phyloP scores from a whole-genome alignment of 2,888 invertebrate genomes.

The Abrostola triplasia region DNA sequence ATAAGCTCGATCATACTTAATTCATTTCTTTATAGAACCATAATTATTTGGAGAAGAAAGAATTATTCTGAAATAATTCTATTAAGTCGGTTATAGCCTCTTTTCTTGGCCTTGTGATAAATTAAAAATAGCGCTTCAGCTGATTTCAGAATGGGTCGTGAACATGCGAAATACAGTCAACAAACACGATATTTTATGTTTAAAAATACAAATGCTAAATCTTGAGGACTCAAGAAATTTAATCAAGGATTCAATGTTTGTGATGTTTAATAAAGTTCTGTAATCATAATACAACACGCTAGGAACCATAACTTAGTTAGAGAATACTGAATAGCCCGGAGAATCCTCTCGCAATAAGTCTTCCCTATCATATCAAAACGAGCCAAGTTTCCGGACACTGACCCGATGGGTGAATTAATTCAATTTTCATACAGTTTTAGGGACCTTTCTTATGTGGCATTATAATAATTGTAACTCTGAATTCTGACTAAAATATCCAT shows the following conservation, averaged over 20 bases:
- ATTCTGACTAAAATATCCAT: too few species aligned
- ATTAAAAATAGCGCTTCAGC: too few species aligned
- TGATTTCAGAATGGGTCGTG: too few species aligned
- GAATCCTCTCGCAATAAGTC: conserved; percentile 15
- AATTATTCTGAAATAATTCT: too few species aligned
- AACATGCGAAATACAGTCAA: too few species aligned
- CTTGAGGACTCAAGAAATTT: not conserved
- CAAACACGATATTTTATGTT: too few species aligned
- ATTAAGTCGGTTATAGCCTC: too few species aligned
- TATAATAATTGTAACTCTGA: too few species aligned
- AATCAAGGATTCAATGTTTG: not conserved
- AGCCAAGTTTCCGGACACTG: conserved; percentile 18
- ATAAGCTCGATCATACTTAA: too few species aligned
- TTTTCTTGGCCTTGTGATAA: too few species aligned
- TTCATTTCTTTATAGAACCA: too few species aligned
- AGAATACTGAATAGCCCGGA: conserved; percentile 14
- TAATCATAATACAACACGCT: conserved; percentile 2
- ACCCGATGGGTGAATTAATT: conserved; percentile 21
- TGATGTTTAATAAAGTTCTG: not conserved
- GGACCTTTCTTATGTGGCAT: not conserved
- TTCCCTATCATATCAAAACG: conserved; percentile 17
- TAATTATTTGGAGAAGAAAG: too few species aligned
- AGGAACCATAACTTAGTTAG: conserved; percentile 15
- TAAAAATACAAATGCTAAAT: not conserved
- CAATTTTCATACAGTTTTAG: conserved; percentile 38